A percentile compares a stretch with the other conserved stretches of the same genome.
phyloP scores from a whole-genome alignment of 2,113 vertebrate species.

The Syngnathoides biaculeatus region DNA sequence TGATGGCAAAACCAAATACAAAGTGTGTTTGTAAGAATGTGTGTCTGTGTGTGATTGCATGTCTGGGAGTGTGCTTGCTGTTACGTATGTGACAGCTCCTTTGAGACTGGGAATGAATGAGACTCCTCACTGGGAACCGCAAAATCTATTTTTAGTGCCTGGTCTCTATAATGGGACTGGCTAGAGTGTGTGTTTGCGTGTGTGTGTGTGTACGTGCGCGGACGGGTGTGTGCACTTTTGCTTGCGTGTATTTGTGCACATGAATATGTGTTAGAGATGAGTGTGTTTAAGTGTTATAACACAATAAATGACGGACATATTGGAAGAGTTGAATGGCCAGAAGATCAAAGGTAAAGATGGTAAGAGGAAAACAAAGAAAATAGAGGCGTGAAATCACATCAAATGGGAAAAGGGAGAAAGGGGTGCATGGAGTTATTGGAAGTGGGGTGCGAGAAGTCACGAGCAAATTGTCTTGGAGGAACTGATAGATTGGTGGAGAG shows the following conservation, averaged over 20 bases:
- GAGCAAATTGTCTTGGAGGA: slow-evolving; percentile 26
- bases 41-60: slow-evolving; percentile 1
- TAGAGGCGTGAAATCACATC: slow-evolving; percentile 6
- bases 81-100: slow-evolving; percentile 35
- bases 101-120: slow-evolving; percentile 56
- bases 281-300: slow-evolving; percentile 1
- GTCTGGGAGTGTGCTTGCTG: slow-evolving; percentile 1
- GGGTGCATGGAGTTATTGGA: background rate
- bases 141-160: slow-evolving; percentile 57
- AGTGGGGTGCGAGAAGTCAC: slow-evolving; percentile 7
- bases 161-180: slow-evolving; percentile 45
- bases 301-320: slow-evolving; percentile 24
- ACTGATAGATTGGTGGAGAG: slow-evolving; percentile 10
- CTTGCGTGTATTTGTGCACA: background rate
- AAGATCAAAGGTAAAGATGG: slow-evolving; percentile 18
- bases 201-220: slow-evolving; percentile 11
- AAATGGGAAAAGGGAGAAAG: slow-evolving; percentile 9
- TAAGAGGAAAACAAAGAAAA: background rate
- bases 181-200: slow-evolving; percentile 16
- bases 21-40: background rate
- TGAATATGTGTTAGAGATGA: background rate
- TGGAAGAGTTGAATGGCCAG: slow-evolving; percentile 11
- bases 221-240: slow-evolving; percentile 6
- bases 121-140: slow-evolving; percentile 46
- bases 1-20: background rate